These are phyloP conservation scores for Sphaerodactylus townsendi DNA, from an alignment of 2,113 vertebrate genomes.

Conservation along the genomic window DNA sequence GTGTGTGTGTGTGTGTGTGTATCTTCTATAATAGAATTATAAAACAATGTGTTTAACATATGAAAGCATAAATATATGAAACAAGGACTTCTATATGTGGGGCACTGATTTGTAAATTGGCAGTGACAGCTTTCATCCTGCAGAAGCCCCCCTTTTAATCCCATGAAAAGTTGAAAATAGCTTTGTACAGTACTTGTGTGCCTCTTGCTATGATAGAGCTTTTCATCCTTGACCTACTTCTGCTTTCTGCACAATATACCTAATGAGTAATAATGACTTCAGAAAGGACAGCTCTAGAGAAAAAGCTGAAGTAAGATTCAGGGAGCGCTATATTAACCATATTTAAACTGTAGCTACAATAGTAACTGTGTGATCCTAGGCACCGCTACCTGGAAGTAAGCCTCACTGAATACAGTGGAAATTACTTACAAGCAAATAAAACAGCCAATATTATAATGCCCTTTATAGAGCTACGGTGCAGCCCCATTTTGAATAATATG, in stretches of 20 bases:
- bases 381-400: too few species aligned
- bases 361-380: neutral
- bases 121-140: conserved; percentile 71
- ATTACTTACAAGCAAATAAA: too few species aligned
- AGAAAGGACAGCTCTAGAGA: conserved; percentile 51
- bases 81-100: conserved; percentile 63
- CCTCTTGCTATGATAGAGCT: conserved; percentile 64
- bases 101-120: conserved; percentile 67
- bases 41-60: conserved; percentile 70
- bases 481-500: too few species aligned
- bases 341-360: neutral
- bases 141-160: conserved; percentile 63
- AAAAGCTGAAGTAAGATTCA: conserved; percentile 40
- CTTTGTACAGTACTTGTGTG: conserved; percentile 62
- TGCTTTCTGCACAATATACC: conserved; percentile 64
- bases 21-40: conserved; percentile 52
- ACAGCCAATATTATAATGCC: too few species aligned
- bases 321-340: fast-evolving
- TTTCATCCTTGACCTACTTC: conserved; percentile 76
- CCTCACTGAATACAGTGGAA: too few species aligned
- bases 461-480: too few species aligned
- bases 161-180: conserved; percentile 71
- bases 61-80: conserved; percentile 65
- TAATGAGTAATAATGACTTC: conserved; percentile 69
- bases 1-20: neutral